phyloP scores from a whole-genome alignment of 2,113 vertebrate species.

The Hiodon tergisus region DNA sequence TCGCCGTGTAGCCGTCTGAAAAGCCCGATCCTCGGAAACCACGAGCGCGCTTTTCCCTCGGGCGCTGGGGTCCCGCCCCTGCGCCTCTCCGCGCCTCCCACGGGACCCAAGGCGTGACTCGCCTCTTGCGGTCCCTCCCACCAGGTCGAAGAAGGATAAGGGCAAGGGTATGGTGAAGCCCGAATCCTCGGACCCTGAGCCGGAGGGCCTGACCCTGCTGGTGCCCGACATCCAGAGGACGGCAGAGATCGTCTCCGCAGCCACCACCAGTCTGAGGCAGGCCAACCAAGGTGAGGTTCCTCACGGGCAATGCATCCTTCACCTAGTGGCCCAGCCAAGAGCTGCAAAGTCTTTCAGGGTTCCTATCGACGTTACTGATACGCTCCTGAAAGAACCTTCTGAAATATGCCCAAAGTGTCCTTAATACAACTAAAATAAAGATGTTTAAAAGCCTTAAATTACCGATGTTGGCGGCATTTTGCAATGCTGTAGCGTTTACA shows the following conservation, averaged over 20 bases:
- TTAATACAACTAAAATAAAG: neutral
- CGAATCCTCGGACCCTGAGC: constrained; percentile 87
- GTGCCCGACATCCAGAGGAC: constrained; percentile 97
- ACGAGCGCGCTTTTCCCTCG: too few species aligned
- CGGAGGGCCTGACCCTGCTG: constrained; percentile 88
- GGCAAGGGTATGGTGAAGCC: constrained; percentile 86
- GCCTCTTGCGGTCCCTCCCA: neutral
- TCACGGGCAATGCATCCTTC: neutral
- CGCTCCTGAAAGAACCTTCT: neutral
- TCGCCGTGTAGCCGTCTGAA: too few species aligned
- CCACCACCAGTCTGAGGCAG: constrained; percentile 86
- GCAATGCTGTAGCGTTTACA: too few species aligned
- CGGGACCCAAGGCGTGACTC: neutral
- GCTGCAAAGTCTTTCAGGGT: neutral
- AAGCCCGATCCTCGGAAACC: too few species aligned
- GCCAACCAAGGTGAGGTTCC: constrained; percentile 79
- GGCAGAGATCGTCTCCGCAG: constrained; percentile 87
- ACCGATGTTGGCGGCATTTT: too few species aligned
- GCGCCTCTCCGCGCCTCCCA: neutral
- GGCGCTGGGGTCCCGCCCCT: too few species aligned
- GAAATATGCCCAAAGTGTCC: neutral
- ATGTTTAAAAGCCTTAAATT: neutral
- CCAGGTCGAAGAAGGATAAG: constrained; percentile 96
- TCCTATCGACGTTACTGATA: too few species aligned
- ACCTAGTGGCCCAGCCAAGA: too few species aligned